Percentiles rank a stretch among this genome's conserved stretches.
Evolutionary conservation across 2,797 vertebrate genomes (phyloP).

Genomic region (Austrolebias charrua): DNA sequence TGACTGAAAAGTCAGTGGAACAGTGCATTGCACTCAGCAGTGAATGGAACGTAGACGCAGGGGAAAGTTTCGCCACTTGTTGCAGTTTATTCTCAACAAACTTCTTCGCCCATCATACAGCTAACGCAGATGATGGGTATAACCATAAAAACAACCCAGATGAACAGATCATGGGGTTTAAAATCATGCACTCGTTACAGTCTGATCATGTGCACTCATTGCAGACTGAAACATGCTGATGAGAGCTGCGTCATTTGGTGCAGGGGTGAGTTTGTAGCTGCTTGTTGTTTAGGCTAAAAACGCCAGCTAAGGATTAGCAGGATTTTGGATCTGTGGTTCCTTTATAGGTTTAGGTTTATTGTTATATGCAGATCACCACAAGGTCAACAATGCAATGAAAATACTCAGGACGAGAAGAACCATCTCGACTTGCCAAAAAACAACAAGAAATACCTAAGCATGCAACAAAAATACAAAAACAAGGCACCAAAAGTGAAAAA

Average conservation of each 20-base stretch:
- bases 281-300: slow-evolving; percentile 53
- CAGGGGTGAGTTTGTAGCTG: slow-evolving; percentile 53
- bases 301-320: no score
- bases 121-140: neutral
- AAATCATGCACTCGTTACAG: slow-evolving; percentile 27
- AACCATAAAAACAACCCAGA: no score
- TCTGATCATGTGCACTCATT: no score
- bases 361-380: no score
- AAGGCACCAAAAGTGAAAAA: no score
- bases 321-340: no score
- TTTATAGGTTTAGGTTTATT: no score
- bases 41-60: slow-evolving; percentile 31
- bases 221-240: slow-evolving; percentile 68
- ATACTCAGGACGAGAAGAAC: no score
- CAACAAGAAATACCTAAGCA: no score
- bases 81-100: slow-evolving; percentile 11
- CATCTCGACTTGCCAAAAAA: no score
- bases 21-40: slow-evolving; percentile 22
- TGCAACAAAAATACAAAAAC: no score
- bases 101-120: slow-evolving; percentile 3
- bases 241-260: slow-evolving; percentile 70
- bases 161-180: neutral
- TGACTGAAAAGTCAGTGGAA: slow-evolving; percentile 46
- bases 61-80: slow-evolving; percentile 17
- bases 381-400: no score